phyloP scores from a whole-genome alignment of 2,113 vertebrate genomes.

The Nymphicus hollandicus region DNA sequence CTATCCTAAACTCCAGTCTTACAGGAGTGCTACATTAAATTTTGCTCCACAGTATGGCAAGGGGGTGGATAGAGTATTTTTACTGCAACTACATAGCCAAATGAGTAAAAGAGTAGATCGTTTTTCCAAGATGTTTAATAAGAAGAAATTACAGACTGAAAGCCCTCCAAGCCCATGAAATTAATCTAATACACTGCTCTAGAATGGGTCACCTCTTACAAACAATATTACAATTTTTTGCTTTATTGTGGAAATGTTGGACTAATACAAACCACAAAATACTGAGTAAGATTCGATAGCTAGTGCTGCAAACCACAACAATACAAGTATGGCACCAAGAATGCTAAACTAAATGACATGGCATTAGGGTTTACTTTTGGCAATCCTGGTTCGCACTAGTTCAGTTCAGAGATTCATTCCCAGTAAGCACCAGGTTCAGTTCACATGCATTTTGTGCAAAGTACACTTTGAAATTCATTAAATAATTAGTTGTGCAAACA shows the following conservation, averaged over 20 bases:
- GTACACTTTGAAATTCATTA: neutral
- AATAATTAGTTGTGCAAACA: neutral
- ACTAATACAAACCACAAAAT: neutral
- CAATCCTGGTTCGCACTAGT: neutral
- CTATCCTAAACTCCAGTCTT: neutral
- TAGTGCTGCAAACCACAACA: neutral
- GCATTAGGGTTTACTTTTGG: neutral
- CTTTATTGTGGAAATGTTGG: neutral
- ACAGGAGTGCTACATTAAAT: neutral
- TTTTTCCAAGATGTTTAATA: conserved; percentile 44
- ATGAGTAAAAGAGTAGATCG: neutral
- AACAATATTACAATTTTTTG: neutral
- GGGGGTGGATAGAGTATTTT: neutral
- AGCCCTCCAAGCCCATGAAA: neutral
- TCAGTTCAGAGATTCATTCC: neutral
- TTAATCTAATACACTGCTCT: neutral
- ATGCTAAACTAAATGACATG: neutral
- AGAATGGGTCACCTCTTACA: neutral
- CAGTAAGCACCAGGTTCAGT: neutral
- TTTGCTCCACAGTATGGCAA: neutral
- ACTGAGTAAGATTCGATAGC: neutral
- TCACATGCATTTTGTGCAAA: neutral
- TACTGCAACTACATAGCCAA: neutral
- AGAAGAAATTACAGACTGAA: neutral
- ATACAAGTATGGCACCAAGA: neutral